Evolutionary conservation across 2,113 vertebrate species (phyloP), one percentile per base, ranked within the genome.

Genomic region (Phoenicopterus ruber): DNA sequence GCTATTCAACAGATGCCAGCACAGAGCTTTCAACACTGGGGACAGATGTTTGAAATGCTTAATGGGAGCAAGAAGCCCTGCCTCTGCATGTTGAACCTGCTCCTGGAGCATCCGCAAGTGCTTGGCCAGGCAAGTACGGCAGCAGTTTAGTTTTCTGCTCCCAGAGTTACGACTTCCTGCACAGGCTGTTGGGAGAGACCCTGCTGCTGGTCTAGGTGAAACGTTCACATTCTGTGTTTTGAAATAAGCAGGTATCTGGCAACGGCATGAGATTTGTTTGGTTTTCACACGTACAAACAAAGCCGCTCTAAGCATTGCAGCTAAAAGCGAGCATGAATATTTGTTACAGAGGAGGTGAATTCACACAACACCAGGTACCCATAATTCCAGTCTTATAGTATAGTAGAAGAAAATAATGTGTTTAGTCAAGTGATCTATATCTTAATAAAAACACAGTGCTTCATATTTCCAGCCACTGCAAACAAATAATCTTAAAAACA

Each of bases 31-130:
- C 73, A 84, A 19, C 44, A 11, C 52, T 28, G 32, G 65, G 36
- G 49, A 94, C 69, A 94, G 70, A 84, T 87, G 80, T 94, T 94
- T 82, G 47, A 94, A 91, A 87, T 38, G 34, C 44, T 86, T 91
- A 79, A 76, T 54, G 22, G 32, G 21, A 91, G 80, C 36, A 78
- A 69, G 86, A 91, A 86, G 16, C 83, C 36, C 52, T 91, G 80
- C 34, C 72, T 88, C 52, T 93, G 61, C 81, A 76, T 0, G 9
- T 72, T 87, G 80, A 87, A 89, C 29, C 44, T 91, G 40, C 25
- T 91, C 32, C 77, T 85, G 55, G 44, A 92, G 79, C 4, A 1
- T 66, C 50, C 12, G 1, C 54, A 80, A 83, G 32, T 3, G 0
- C 73, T 93, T 79, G 57, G 84, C 49, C 36, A 47, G 66, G 78